These are phyloP conservation scores for Pammene aurita DNA, from an alignment of 2,888 invertebrate species.

Conservation along the genomic window DNA sequence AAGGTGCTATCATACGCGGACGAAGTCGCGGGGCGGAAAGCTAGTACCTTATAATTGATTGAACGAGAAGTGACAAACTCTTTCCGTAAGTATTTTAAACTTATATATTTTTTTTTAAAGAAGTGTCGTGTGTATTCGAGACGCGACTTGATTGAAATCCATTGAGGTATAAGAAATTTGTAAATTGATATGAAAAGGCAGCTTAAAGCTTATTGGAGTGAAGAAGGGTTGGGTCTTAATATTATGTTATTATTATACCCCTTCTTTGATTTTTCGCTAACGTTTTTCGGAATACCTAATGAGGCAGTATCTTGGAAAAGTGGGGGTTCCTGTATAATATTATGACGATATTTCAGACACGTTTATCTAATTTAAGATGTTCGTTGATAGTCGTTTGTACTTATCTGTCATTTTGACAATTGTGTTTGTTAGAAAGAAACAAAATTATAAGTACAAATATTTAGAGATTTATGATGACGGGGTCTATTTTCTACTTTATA, in stretches of 20 bases:
- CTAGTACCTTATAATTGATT: too few relatives aligned
- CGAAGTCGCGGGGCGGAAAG: too few relatives aligned
- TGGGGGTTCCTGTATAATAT: not conserved
- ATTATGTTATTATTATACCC: constrained; percentile 28
- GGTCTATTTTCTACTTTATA: too few relatives aligned
- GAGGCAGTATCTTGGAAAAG: constrained; percentile 21
- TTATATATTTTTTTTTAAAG: not conserved
- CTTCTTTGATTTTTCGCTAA: constrained; percentile 29
- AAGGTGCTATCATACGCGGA: too few relatives aligned
- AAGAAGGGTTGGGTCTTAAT: constrained; percentile 29
- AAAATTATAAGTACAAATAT: too few relatives aligned
- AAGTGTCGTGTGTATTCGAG: not conserved
- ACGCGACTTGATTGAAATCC: constrained; percentile 12
- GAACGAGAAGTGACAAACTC: too few relatives aligned
- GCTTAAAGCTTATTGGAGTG: constrained; percentile 19
- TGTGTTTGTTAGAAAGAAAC: too few relatives aligned
- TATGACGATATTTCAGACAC: not conserved
- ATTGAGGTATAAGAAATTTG: constrained; percentile 27
- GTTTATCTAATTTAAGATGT: too few relatives aligned
- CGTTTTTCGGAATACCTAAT: constrained; percentile 15
- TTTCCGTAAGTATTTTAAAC: too few relatives aligned
- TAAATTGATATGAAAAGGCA: constrained; percentile 33
- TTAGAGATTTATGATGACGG: too few relatives aligned
- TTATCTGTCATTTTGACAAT: too few relatives aligned
- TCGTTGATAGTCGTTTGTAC: too few relatives aligned